These are phyloP conservation scores for Ditylenchus weischeri DNA, from an alignment of 2,888 invertebrate species.

Conservation along the genomic window DNA sequence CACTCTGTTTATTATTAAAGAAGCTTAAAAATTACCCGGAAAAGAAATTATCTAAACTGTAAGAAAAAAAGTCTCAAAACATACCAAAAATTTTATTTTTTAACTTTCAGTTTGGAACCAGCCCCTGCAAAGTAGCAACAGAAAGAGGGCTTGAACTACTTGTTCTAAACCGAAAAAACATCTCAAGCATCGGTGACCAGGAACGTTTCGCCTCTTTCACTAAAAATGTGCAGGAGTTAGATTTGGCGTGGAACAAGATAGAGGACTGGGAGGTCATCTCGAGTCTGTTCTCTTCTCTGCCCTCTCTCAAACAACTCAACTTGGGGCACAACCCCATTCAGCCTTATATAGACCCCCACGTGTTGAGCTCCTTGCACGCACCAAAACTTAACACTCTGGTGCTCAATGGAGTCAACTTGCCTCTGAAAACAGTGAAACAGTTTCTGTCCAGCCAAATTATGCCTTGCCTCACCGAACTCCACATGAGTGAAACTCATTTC, in stretches of 20 bases:
- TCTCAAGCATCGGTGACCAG: constrained; percentile 27
- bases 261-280: constrained; percentile 23
- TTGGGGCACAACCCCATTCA: constrained; percentile 29
- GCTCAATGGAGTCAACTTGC: constrained; percentile 30
- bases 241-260: constrained; percentile 31
- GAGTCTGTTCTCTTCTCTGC: constrained; percentile 23
- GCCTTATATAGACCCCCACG: not conserved
- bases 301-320: constrained; percentile 26
- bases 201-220: constrained; percentile 23
- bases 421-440: constrained; percentile 14
- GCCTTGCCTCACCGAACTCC: constrained; percentile 77
- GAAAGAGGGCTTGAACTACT: constrained; percentile 31
- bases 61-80: no score
- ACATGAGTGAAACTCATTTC: constrained; percentile 80
- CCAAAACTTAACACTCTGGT: constrained; percentile 14
- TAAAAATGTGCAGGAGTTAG: constrained; percentile 27
- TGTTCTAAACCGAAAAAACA: constrained; percentile 33
- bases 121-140: constrained; percentile 34
- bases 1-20: no score
- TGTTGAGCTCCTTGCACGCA: not conserved
- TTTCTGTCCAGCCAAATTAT: constrained; percentile 15
- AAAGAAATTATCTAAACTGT: no score
- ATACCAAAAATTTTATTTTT: not conserved
- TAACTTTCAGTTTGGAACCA: constrained; percentile 36
- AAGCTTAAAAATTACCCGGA: no score